A percentile compares a stretch with the other conserved stretches of the same genome.
phyloP scores from a whole-genome alignment of 2,113 vertebrate genomes.

The Bufo bufo region DNA sequence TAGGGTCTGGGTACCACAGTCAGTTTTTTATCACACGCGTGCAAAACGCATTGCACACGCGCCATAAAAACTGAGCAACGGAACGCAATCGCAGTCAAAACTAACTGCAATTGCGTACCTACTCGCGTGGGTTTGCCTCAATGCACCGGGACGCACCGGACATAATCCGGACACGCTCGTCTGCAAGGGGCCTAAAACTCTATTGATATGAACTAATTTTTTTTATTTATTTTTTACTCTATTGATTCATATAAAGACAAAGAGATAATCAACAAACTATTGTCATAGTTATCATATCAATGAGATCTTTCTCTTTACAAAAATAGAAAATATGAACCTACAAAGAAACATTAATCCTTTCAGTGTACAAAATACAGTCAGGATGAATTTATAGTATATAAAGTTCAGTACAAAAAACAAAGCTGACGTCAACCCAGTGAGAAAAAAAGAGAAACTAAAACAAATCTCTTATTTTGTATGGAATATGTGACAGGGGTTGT shows the following conservation, averaged over 20 bases:
- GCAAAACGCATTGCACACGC: too few species aligned
- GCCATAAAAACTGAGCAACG: too few species aligned
- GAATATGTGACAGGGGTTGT: neutral
- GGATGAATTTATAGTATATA: neutral
- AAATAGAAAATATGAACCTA: neutral
- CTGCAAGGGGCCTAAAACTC: too few species aligned
- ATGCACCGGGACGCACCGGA: too few species aligned
- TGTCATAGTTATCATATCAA: neutral
- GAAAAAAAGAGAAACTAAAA: neutral
- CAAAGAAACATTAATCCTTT: neutral
- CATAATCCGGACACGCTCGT: too few species aligned
- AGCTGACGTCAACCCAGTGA: neutral
- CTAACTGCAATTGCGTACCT: too few species aligned
- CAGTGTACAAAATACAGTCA: neutral
- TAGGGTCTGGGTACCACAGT: too few species aligned
- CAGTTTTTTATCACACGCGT: too few species aligned
- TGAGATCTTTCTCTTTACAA: neutral
- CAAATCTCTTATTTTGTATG: neutral
- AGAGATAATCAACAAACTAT: neutral
- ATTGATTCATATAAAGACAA: neutral
- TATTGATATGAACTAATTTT: neutral
- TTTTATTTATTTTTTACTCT: neutral
- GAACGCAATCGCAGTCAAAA: too few species aligned
- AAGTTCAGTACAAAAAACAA: neutral
- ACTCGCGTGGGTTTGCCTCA: too few species aligned